Evolutionary conservation across 2,113 vertebrate species (phyloP).

Genomic region (Strix aluco): DNA sequence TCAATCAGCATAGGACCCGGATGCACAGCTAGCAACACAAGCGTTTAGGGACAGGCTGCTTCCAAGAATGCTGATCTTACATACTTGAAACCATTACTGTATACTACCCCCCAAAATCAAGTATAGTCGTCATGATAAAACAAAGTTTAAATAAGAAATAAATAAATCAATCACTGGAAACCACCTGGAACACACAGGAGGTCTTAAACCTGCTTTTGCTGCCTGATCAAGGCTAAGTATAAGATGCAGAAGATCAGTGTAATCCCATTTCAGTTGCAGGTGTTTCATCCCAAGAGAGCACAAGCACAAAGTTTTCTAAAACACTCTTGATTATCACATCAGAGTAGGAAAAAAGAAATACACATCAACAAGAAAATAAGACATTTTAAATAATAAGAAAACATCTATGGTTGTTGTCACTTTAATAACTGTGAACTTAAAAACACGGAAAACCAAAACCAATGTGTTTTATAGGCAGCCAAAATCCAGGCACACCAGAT

Average conservation of each 20-base stretch:
- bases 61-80: background rate
- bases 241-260: background rate
- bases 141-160: background rate
- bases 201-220: background rate
- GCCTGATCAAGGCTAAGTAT: background rate
- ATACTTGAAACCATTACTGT: background rate
- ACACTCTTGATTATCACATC: background rate
- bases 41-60: background rate
- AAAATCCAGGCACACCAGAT: background rate
- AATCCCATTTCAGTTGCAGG: background rate
- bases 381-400: background rate
- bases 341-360: background rate
- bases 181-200: background rate
- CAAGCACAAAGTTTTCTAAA: background rate
- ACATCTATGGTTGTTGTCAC: background rate
- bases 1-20: background rate
- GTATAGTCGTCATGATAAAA: background rate
- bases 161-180: background rate
- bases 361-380: background rate
- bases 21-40: background rate
- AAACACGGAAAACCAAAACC: background rate
- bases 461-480: background rate
- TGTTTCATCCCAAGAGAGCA: background rate
- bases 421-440: constrained; percentile 4
- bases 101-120: background rate